Evolutionary conservation across 2,113 vertebrate genomes (phyloP).

Genomic region (Paramormyrops kingsleyae): DNA sequence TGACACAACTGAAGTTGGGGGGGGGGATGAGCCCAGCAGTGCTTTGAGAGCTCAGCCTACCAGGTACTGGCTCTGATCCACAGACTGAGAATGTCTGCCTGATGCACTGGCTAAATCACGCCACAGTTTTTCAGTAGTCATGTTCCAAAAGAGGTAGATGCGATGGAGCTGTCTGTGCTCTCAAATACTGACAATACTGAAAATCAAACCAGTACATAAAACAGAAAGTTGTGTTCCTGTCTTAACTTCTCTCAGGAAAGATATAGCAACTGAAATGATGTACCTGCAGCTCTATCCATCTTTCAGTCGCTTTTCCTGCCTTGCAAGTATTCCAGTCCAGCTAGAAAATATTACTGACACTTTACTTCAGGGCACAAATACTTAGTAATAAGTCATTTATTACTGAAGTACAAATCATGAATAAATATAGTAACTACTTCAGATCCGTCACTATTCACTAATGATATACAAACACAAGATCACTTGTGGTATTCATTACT

Average conservation of each 20-base stretch:
- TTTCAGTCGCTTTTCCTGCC: neutral
- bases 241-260: neutral
- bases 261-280: neutral
- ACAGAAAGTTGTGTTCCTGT: neutral
- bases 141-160: neutral
- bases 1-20: neutral
- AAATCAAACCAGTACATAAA: neutral
- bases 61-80: neutral
- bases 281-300: neutral
- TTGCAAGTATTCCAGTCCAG: neutral
- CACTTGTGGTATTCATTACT: too few relatives aligned
- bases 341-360: neutral
- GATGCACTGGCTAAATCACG: neutral
- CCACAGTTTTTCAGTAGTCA: neutral
- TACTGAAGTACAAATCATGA: too few relatives aligned
- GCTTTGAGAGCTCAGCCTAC: neutral
- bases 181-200: neutral
- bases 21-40: neutral
- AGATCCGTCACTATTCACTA: too few relatives aligned
- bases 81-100: neutral
- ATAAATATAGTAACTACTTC: too few relatives aligned
- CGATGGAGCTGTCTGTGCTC: neutral
- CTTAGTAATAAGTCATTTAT: too few relatives aligned
- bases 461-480: too few relatives aligned
- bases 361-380: too few relatives aligned